A percentile compares a stretch with the other conserved stretches of the same genome.
phyloP scores from a whole-genome alignment of 2,113 vertebrate species.

The Microcebus griseorufus region DNA sequence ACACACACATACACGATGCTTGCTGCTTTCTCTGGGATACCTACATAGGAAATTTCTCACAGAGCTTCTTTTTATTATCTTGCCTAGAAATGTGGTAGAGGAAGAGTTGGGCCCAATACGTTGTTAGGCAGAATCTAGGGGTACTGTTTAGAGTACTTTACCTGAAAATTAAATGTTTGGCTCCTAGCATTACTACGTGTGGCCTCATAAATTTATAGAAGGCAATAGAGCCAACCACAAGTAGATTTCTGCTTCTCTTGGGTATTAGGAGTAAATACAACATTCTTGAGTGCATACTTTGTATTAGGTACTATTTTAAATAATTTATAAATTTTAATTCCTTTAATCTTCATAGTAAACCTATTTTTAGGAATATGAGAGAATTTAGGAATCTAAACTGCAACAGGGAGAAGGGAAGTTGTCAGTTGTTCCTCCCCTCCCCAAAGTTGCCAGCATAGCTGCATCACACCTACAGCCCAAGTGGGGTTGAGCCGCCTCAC shows the following conservation, averaged over 20 bases:
- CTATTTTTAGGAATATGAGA: background rate
- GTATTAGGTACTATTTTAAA: conserved; percentile 12
- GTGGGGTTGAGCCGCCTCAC: background rate
- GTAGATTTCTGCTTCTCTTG: background rate
- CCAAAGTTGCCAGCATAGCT: background rate
- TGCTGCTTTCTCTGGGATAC: background rate
- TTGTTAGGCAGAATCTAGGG: background rate
- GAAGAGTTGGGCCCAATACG: background rate
- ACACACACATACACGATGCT: no score
- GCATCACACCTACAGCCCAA: background rate
- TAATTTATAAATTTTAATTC: conserved; percentile 19
- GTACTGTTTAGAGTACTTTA: background rate
- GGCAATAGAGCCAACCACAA: background rate
- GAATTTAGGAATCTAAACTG: background rate
- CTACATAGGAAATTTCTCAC: background rate
- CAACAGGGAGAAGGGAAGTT: background rate
- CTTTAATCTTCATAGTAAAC: background rate
- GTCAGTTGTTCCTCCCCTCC: background rate
- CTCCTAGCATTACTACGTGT: background rate
- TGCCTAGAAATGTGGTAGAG: background rate
- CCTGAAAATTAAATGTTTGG: background rate
- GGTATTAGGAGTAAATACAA: background rate
- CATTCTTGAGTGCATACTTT: background rate
- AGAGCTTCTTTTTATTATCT: background rate
- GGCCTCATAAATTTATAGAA: background rate